Evolutionary conservation across 2,797 vertebrate genomes (phyloP).

Genomic region (Coendou prehensilis): DNA sequence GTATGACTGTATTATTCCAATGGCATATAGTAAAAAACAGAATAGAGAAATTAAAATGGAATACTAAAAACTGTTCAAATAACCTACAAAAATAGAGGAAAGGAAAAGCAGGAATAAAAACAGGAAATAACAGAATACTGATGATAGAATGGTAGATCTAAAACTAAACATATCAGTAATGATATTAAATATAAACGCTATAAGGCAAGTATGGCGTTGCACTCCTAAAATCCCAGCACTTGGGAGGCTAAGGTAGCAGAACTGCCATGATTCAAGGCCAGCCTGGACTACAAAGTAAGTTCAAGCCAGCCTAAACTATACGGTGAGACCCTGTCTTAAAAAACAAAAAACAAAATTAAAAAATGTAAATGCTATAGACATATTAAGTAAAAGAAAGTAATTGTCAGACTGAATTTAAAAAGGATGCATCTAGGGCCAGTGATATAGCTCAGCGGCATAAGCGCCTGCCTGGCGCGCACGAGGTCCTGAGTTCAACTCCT

Average conservation of each 20-base stretch:
- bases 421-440: not conserved
- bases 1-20: not conserved
- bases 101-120: not conserved
- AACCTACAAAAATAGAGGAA: not conserved
- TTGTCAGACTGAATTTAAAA: not conserved
- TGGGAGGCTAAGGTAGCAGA: not conserved
- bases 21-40: not conserved
- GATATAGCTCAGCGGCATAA: too few species aligned
- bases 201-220: not conserved
- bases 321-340: not conserved
- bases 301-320: not conserved
- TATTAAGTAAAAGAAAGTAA: conserved; percentile 1
- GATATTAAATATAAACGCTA: not conserved
- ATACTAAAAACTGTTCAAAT: not conserved
- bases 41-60: not conserved
- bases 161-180: not conserved
- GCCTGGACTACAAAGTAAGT: not conserved
- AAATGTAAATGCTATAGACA: not conserved
- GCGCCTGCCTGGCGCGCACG: too few species aligned
- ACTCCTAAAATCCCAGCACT: not conserved
- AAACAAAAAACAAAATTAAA: not conserved
- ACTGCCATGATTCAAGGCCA: not conserved
- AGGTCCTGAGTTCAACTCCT: too few species aligned
- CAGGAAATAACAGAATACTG: not conserved
- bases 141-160: not conserved